phyloP scores from a whole-genome alignment of 2,888 invertebrate genomes.

The Philonicus albiceps region DNA sequence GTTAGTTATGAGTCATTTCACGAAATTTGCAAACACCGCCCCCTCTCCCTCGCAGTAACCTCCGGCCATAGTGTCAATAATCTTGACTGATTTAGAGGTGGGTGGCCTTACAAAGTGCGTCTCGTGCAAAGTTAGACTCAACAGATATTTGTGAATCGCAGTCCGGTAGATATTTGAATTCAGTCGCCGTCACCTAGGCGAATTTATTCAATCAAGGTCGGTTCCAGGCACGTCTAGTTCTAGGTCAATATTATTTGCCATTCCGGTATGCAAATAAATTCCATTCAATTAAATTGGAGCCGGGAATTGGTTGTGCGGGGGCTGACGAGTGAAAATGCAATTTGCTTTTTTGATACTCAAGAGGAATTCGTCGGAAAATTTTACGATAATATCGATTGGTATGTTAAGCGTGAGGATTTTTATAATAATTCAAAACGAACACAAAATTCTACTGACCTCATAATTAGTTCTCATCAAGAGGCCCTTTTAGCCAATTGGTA shows the following conservation, averaged over 20 bases:
- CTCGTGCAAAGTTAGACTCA: background rate
- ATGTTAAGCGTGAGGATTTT: background rate
- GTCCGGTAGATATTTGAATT: background rate
- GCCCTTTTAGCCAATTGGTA: too few species aligned
- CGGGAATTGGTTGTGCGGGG: background rate
- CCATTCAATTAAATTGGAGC: background rate
- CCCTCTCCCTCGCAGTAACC: background rate
- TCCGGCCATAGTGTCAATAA: background rate
- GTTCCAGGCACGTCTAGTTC: background rate
- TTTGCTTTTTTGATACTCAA: background rate
- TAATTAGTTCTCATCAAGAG: too few species aligned
- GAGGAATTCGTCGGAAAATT: background rate
- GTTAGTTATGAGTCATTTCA: background rate
- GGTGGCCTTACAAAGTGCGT: background rate
- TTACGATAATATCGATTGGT: background rate
- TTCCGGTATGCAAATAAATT: conserved; percentile 10
- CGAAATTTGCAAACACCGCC: background rate
- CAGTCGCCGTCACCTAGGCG: background rate
- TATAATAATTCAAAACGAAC: too few species aligned
- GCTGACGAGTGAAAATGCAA: background rate
- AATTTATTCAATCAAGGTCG: conserved; percentile 17
- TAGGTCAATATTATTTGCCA: conserved; percentile 17
- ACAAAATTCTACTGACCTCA: too few species aligned
- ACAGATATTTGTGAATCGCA: background rate
- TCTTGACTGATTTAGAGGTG: background rate